A percentile compares a stretch with the other conserved stretches of the same genome.
phyloP scores from a whole-genome alignment of 2,888 invertebrate genomes.

The Synanthedon formicaeformis region DNA sequence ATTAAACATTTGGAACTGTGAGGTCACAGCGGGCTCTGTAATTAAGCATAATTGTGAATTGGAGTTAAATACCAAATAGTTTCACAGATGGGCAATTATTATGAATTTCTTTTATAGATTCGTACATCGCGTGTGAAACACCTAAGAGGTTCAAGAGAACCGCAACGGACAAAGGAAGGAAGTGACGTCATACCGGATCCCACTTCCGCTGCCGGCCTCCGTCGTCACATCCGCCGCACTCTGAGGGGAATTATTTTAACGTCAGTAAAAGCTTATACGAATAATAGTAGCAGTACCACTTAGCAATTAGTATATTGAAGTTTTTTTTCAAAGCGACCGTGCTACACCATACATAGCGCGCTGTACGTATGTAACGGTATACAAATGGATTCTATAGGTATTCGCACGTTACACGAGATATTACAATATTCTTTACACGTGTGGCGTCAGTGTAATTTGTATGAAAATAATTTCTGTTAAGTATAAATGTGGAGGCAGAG shows the following conservation, averaged over 20 bases:
- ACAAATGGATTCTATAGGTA: background rate
- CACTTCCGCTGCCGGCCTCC: slow-evolving; percentile 30
- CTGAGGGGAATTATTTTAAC: slow-evolving; percentile 39
- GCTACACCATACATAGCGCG: background rate
- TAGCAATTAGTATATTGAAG: background rate
- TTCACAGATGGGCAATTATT: too few species aligned
- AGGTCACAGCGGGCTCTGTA: too few species aligned
- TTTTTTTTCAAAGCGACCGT: background rate
- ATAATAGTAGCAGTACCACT: slow-evolving; percentile 1
- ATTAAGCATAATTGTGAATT: too few species aligned
- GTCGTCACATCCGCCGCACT: slow-evolving; percentile 34
- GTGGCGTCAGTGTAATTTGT: background rate
- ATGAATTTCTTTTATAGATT: too few species aligned
- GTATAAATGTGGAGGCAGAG: background rate
- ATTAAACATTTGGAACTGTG: too few species aligned
- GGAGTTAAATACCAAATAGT: too few species aligned
- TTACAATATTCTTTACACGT: background rate
- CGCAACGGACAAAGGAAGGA: slow-evolving; percentile 31
- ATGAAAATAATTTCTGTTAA: background rate
- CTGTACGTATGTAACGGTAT: background rate
- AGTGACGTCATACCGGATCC: slow-evolving; percentile 30
- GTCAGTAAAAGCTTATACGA: slow-evolving; percentile 26
- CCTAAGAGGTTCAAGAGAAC: slow-evolving; percentile 30
- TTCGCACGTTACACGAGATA: background rate
- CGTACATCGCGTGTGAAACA: slow-evolving; percentile 17